Evolutionary conservation across 30 jellyfish, hydroid and myxozoan genomes (phyloP).

Genomic region (Sanderia malayensis): DNA sequence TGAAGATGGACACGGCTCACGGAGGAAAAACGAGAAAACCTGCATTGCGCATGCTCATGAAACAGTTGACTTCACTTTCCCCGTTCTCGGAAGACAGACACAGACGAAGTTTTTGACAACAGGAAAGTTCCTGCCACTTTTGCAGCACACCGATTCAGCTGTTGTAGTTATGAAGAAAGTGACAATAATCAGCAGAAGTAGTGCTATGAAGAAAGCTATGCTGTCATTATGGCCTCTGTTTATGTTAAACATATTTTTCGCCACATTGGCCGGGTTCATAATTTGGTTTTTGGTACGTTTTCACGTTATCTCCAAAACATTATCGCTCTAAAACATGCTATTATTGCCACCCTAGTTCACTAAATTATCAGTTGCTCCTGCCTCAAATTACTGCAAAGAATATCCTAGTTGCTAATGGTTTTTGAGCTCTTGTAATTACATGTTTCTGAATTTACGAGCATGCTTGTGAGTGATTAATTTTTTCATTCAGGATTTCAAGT

Average conservation of each 20-base stretch:
- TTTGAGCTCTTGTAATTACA: no score
- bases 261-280: constrained; percentile 24
- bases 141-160: constrained; percentile 34
- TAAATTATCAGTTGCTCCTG: no score
- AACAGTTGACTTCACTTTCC: constrained; percentile 24
- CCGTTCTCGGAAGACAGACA: constrained; percentile 24
- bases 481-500: constrained; percentile 17
- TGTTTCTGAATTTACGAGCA: no score
- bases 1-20: constrained; percentile 8
- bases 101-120: constrained; percentile 21
- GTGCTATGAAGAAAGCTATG: constrained; percentile 26
- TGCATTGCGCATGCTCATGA: constrained; percentile 35
- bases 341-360: no score
- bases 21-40: constrained; percentile 1
- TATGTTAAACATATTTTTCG: constrained; percentile 17
- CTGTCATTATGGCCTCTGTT: constrained; percentile 43
- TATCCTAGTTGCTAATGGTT: no score
- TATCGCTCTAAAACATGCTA: no score
- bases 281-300: constrained; percentile 43
- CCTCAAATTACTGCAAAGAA: no score
- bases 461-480: no score
- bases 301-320: no score
- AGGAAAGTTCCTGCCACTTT: constrained; percentile 38
- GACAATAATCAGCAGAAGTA: constrained; percentile 8
- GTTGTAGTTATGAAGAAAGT: constrained; percentile 35